Percentiles rank a stretch among this genome's conserved stretches.
phyloP scores from a whole-genome alignment of 2,113 vertebrate genomes.

The Ammospiza nelsoni region DNA sequence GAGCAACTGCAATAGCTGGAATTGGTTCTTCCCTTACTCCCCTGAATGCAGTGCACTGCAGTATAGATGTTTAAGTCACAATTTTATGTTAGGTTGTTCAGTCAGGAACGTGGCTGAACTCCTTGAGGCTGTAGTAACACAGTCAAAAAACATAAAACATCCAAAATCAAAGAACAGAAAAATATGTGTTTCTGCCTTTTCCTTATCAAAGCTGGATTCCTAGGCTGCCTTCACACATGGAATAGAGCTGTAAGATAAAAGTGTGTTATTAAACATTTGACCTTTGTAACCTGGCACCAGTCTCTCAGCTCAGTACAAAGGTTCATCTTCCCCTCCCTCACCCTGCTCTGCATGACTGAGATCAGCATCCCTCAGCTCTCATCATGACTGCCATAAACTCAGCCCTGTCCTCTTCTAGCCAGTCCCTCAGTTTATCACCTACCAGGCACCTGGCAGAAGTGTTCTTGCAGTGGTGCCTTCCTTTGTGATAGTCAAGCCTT shows the following conservation, averaged over 20 bases:
- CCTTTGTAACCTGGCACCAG: neutral
- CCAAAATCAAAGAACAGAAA: neutral
- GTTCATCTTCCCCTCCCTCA: neutral
- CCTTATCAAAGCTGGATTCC: conserved; percentile 9
- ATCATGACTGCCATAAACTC: neutral
- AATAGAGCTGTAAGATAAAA: neutral
- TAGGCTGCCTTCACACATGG: neutral
- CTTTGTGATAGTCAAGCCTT: neutral
- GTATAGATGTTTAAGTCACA: neutral
- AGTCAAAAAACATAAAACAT: neutral
- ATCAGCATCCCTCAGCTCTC: neutral
- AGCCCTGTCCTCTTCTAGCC: neutral
- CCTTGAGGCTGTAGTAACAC: fast-evolving
- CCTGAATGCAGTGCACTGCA: neutral
- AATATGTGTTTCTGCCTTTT: neutral
- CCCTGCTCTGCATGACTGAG: neutral
- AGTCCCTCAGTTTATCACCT: neutral
- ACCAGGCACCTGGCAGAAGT: neutral
- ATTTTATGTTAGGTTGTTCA: neutral
- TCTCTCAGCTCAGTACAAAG: neutral
- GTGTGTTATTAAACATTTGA: neutral
- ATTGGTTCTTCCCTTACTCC: neutral
- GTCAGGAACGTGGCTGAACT: neutral
- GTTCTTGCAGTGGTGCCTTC: neutral
- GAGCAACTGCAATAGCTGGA: neutral